Base-by-base conservation (phyloP, 2,797 vertebrate species). In the Pantherophis alleghaniensis region DNA sequence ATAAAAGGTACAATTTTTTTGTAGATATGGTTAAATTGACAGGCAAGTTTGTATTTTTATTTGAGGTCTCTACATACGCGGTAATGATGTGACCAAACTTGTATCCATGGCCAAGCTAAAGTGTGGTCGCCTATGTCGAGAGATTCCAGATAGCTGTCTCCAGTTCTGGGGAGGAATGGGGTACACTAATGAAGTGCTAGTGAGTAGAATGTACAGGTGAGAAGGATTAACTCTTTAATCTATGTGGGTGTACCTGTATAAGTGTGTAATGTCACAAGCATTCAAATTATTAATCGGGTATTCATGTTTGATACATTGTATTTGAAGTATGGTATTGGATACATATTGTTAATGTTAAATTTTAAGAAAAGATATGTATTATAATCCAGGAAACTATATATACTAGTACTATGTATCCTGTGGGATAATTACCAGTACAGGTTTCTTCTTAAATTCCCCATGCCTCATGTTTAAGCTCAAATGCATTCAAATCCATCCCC, bases 141-240 rank as follows among this genome's bases (percentile, higher is more conserved):
- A 99, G 79, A 7, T 99, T 87, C 92, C 97, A 0, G 98, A 99
- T 90, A 97, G 98, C 97, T 99, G 98, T 94, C 98, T 99, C 16
- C 99, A 99, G 97, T 99, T 97, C 93, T 99, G 99, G 98, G 99
- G 98, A 95, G 98, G 98, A 93, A 99, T 98, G 98, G 98, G 99
- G 91, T 99, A 98, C 97, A 99, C 98, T 95, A 98, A 95, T 28
- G 98, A 98, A 2, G 98, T 99, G 88, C 94, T 97, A 9, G 98
- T 99, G 96, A 99, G 98, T 97, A 98, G 98, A 96, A 96, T 98
- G 94, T 99, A 98, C 97, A 98, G 99, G 99, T 99, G 87, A 98
- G 98, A 63, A 0, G 61, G 28, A 79, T 60, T 13, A 89, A 37
- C 24, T 6, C 24, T 91, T 89, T 28, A 79, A 55, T 32, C 87